phyloP scores from a whole-genome alignment of 2,113 vertebrate species.

The Emydura subglobosa region DNA sequence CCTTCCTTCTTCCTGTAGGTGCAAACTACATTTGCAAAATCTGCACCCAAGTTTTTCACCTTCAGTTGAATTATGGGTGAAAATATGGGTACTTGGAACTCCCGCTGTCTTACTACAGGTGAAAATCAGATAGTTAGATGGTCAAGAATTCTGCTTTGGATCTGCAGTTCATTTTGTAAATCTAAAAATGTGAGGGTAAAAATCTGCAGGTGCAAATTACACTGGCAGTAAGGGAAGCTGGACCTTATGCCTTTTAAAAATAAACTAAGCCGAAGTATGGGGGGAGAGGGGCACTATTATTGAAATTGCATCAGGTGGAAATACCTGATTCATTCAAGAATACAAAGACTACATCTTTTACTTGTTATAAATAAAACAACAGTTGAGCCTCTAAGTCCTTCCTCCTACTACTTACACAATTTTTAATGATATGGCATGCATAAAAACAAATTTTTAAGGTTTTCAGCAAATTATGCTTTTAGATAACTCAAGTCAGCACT shows the following conservation, averaged over 20 bases:
- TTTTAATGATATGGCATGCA: background rate
- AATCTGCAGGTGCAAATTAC: background rate
- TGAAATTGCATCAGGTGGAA: background rate
- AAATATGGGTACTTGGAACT: background rate
- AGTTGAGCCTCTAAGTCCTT: conserved; percentile 12
- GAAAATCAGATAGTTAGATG: conserved; percentile 2
- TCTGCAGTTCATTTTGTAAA: background rate
- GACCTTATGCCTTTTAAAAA: background rate
- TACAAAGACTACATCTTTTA: background rate
- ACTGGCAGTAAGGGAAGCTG: background rate
- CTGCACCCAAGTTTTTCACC: background rate
- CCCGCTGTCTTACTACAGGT: background rate
- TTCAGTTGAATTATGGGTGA: background rate
- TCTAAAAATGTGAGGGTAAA: background rate
- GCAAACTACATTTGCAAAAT: background rate
- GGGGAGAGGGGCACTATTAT: background rate
- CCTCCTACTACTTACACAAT: conserved; percentile 5
- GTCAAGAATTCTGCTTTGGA: background rate
- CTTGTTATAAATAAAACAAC: background rate
- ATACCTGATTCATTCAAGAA: conserved; percentile 13
- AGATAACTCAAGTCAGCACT: background rate
- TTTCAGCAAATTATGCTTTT: background rate
- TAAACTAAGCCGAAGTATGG: background rate
- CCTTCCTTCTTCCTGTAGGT: background rate
- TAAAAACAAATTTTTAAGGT: background rate